Base-by-base conservation (phyloP, 2,797 vertebrate genomes). In the Labroides dimidiatus region DNA sequence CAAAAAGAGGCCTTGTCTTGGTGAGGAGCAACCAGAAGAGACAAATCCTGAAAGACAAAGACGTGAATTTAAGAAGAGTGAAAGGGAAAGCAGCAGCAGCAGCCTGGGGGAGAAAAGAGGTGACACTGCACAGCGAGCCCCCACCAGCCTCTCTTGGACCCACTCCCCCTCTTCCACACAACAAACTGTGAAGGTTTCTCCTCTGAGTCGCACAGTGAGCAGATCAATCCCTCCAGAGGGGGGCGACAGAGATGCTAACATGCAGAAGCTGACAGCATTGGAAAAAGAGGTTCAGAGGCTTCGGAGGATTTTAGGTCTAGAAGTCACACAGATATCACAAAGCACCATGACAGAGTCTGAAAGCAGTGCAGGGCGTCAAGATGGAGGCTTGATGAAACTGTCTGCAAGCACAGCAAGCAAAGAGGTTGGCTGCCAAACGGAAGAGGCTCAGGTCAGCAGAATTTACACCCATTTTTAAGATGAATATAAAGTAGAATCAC, bases 341-440 rank as follows among this genome's bases (percentile, higher is more conserved):
- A 79, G 82, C 51, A 88, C 85, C 0, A 87, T 85, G 84, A 88
- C 89, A 1, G 33, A 36, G 3, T 48, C 48, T 8, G 55, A 63
- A 1, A 5, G 15, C 23, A 1, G 23, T 0, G 0, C 39, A 7
- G 72, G 72, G 30, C 70, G 21, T 2, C 24, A 10, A 14, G 36
- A 54, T 13, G 53, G 16, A 9, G 52, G 2, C 1, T 14, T 0
- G 39, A 49, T 2, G 54, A 68, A 10, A 2, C 4, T n/a, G 1
- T 19, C 81, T 11, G 72, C 81, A 42, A 66, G 74, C 52, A 52
- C 75, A 53, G 80, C 76, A 24, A 69, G 80, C 36, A 90, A 84
- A 86, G 85, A 86, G n/a, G 84, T 93, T 64, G 44, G 88, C 74
- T 91, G 94, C 61, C 83, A 80, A 67, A 89, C 87, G 12, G 87